Percentiles rank a stretch among this genome's conserved stretches.
phyloP scores from a whole-genome alignment of 2,888 invertebrate species.

The Crepidodera aurea region DNA sequence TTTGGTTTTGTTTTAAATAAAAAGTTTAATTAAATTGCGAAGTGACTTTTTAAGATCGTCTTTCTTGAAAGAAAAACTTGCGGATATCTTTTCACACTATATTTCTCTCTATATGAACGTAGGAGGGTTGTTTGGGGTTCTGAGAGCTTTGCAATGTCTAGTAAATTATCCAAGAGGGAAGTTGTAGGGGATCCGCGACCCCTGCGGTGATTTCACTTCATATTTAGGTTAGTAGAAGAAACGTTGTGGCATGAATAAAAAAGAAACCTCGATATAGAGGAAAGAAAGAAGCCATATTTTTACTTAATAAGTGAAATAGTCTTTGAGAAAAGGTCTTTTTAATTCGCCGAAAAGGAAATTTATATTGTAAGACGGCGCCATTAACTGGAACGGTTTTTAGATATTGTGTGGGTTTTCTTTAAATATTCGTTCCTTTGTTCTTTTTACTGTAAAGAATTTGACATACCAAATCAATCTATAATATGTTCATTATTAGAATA shows the following conservation, averaged over 20 bases:
- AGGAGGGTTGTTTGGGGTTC: background rate
- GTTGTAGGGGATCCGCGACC: constrained; percentile 24
- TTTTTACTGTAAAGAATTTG: too few relatives aligned
- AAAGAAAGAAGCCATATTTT: background rate
- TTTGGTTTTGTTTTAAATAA: too few relatives aligned
- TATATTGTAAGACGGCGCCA: background rate
- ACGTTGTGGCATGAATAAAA: constrained; percentile 10
- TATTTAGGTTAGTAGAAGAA: constrained; percentile 29
- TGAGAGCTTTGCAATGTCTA: constrained; percentile 34
- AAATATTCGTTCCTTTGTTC: too few relatives aligned
- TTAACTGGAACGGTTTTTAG: too few relatives aligned
- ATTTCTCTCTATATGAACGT: constrained; percentile 16
- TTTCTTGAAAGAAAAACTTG: background rate
- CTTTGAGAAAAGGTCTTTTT: background rate
- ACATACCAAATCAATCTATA: too few relatives aligned
- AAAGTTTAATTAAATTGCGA: background rate
- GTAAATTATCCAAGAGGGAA: constrained; percentile 33
- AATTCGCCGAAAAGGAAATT: background rate
- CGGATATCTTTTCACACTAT: background rate
- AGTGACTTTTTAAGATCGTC: background rate
- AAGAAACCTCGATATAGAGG: background rate
- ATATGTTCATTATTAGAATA: too few relatives aligned
- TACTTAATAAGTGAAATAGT: background rate
- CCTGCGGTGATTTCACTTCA: constrained; percentile 12
- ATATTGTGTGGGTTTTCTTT: background rate